These are phyloP conservation scores for Cacoxenus indagator DNA, from an alignment of 2,888 invertebrate genomes.

Conservation along the genomic window DNA sequence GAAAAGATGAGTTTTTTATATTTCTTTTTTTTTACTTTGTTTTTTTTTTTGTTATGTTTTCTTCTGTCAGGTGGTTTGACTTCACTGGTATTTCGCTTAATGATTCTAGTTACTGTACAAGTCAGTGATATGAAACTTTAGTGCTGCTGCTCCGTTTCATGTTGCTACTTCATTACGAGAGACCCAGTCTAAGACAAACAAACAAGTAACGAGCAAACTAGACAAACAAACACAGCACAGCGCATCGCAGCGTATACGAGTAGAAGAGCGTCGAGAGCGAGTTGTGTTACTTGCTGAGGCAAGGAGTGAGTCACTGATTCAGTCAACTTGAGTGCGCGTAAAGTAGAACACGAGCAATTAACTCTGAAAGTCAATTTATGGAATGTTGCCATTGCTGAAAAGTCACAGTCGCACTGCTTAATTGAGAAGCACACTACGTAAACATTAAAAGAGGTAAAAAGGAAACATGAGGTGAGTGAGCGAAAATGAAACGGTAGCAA, in stretches of 20 bases:
- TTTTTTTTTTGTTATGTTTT: background rate
- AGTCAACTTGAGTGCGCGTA: conserved; percentile 2
- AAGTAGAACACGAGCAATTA: conserved; percentile 19
- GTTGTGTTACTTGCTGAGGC: background rate
- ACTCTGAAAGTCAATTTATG: conserved; percentile 21
- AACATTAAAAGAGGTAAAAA: background rate
- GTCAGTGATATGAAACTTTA: background rate
- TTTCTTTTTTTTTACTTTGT: background rate
- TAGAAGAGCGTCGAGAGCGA: too few species aligned
- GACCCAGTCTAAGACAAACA: conserved; percentile 10
- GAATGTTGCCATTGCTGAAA: background rate
- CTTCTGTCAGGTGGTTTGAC: background rate
- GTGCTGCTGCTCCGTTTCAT: background rate
- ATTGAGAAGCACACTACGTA: background rate
- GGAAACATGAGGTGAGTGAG: background rate
- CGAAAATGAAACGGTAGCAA: background rate
- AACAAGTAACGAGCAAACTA: background rate
- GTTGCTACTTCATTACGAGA: conserved; percentile 8
- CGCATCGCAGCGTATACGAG: too few species aligned
- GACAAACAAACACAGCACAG: background rate
- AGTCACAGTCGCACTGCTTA: background rate
- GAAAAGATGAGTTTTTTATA: too few species aligned
- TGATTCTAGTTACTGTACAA: background rate
- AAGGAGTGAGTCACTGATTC: background rate
- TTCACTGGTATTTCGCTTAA: background rate